phyloP scores from a whole-genome alignment of 2,888 invertebrate genomes.

The Dromius quadrimaculatus region DNA sequence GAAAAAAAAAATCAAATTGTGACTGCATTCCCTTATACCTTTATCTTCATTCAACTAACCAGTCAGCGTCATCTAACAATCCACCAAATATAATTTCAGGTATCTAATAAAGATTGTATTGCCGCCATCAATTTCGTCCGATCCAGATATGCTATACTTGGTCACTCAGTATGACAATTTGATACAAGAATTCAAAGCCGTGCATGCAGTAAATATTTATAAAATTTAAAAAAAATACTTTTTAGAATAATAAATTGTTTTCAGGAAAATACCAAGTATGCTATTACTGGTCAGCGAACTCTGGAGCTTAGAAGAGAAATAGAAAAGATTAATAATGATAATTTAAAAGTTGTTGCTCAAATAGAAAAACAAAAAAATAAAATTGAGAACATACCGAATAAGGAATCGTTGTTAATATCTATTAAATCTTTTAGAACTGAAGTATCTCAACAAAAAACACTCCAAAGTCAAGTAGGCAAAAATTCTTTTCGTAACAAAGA shows the following conservation, averaged over 20 bases:
- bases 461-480: constrained; percentile 56
- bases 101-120: constrained; percentile 75
- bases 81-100: constrained; percentile 85
- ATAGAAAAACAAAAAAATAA: constrained; percentile 66
- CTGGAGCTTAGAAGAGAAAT: constrained; percentile 87
- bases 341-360: constrained; percentile 56
- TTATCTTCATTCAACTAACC: no score
- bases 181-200: constrained; percentile 84
- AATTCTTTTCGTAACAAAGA: neutral
- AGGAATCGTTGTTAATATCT: constrained; percentile 72
- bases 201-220: constrained; percentile 67
- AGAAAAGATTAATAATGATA: constrained; percentile 86
- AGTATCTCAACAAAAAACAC: constrained; percentile 56
- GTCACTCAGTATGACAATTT: constrained; percentile 79
- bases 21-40: no score
- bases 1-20: no score
- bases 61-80: constrained; percentile 50
- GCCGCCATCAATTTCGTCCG: constrained; percentile 80
- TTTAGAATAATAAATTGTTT: neutral
- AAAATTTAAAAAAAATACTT: constrained; percentile 48
- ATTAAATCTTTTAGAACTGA: constrained; percentile 67
- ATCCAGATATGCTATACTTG: constrained; percentile 78
- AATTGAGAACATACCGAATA: constrained; percentile 76
- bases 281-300: constrained; percentile 72
- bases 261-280: constrained; percentile 57